Conservation (phyloP, 2,888 invertebrate genomes). For the Idaea straminata region DNA sequence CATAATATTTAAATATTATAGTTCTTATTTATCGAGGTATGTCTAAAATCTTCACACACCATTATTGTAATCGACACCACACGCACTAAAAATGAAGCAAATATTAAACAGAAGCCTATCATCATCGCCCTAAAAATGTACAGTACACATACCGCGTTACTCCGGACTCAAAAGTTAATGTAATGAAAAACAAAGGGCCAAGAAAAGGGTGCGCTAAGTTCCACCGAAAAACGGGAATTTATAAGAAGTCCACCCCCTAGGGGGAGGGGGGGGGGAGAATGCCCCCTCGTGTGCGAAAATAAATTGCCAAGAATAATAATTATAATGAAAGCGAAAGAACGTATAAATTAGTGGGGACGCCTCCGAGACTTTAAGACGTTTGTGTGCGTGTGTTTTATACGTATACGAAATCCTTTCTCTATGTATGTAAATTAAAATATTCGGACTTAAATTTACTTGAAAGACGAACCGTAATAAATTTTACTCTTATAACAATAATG, state of each 20-base stretch:
- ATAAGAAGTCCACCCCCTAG: conserved; percentile 70
- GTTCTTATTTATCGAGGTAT: neutral
- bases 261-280: conserved; percentile 51
- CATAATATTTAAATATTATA: too few relatives aligned
- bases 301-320: conserved; percentile 81
- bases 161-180: conserved; percentile 78
- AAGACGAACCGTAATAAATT: too few relatives aligned
- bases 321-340: conserved; percentile 81
- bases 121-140: conserved; percentile 57
- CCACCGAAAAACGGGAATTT: conserved; percentile 80
- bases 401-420: conserved; percentile 23
- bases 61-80: neutral
- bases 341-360: conserved; percentile 80
- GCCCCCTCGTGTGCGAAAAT: conserved; percentile 80
- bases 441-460: neutral
- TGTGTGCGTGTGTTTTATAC: conserved; percentile 47
- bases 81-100: neutral
- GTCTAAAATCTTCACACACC: neutral
- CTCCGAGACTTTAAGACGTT: conserved; percentile 57
- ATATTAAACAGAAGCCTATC: conserved; percentile 28
- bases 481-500: too few relatives aligned
- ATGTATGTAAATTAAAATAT: conserved; percentile 17
- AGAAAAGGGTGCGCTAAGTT: conserved; percentile 80
- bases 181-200: conserved; percentile 81
- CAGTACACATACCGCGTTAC: conserved; percentile 72